Conservation (phyloP, 2,888 invertebrate species). For the Mechanitis messenoides region DNA sequence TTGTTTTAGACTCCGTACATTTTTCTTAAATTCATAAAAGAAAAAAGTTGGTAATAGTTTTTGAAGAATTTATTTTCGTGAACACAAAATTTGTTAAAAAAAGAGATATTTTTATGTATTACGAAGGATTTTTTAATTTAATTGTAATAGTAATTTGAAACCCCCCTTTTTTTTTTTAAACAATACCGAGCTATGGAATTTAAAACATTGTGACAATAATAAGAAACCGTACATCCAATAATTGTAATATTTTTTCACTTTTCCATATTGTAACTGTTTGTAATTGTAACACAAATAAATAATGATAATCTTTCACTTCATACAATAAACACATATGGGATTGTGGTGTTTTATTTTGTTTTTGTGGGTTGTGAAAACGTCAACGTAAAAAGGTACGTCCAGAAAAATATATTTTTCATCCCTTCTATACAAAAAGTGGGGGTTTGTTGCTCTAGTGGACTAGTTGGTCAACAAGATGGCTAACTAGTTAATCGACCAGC, state of each 20-base stretch:
- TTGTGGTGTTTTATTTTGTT: slow-evolving; percentile 8
- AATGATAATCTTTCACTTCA: slow-evolving; percentile 28
- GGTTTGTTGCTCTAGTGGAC: too few species aligned
- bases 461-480: too few species aligned
- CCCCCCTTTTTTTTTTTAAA: not conserved
- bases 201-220: slow-evolving; percentile 58
- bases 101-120: too few species aligned
- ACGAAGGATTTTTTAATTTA: too few species aligned
- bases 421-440: too few species aligned
- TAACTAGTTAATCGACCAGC: too few species aligned
- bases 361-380: too few species aligned
- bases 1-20: too few species aligned
- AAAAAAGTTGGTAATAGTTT: too few species aligned
- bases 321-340: slow-evolving; percentile 21
- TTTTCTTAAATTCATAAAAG: not conserved
- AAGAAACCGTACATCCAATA: slow-evolving; percentile 42
- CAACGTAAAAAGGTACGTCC: too few species aligned
- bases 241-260: slow-evolving; percentile 67
- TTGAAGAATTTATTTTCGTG: too few species aligned
- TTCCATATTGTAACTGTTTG: slow-evolving; percentile 50
- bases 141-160: not conserved
- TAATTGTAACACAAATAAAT: slow-evolving; percentile 23
- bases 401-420: not conserved
- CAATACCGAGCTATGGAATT: slow-evolving; percentile 13
- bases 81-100: too few species aligned